Evolutionary conservation across 1,140 invertebrate species (phyloP), one percentile per base, ranked within the genome.

Genomic region (Tribolium madens): DNA sequence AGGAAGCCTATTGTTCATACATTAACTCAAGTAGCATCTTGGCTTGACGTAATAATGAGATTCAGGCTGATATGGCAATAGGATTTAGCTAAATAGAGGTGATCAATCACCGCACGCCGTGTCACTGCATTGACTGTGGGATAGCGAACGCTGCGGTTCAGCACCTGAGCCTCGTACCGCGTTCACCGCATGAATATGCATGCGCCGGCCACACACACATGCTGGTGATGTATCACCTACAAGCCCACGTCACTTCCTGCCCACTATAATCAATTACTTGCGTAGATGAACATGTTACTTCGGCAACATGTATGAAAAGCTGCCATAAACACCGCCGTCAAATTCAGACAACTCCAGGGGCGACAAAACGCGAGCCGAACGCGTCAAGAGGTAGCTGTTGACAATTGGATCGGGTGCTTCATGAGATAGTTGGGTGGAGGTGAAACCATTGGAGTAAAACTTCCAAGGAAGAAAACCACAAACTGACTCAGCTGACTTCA

Each of bases 21-120:
- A 85, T 85, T 84, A 85, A 85, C 83, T 84, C 82, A 84, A 84
- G 83, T 84, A 84, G 83, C 84, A 85, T 85, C 84, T 85, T 85
- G 84, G 82, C 82, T 82, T 85, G 84, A 85, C 84, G 83, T 85
- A 84, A 84, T 85, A 84, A 85, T 85, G 83, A 85, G 84, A 85
- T 85, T 82, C 83, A 81, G 79, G 78, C 79, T 84, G 83, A 84
- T 85, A 84, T 84, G 80, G 84, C 84, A 84, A 84, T 85, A 80
- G 84, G 84, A 85, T 85, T 85, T 85, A 80, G 82, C 83, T 84
- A 85, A 84, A 85, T 84, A 84, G 83, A 83, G 82, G 84, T 83
- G 82, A 84, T 84, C 84, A 84, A 84, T 84, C 84, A 84, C 84
- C 80, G 77, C 73, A 81, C 79, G 79, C 72, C 77, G 83, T 84